Evolutionary conservation across 2,113 vertebrate genomes (phyloP), one percentile per base, ranked within the genome.

Genomic region (Hiodon tergisus): DNA sequence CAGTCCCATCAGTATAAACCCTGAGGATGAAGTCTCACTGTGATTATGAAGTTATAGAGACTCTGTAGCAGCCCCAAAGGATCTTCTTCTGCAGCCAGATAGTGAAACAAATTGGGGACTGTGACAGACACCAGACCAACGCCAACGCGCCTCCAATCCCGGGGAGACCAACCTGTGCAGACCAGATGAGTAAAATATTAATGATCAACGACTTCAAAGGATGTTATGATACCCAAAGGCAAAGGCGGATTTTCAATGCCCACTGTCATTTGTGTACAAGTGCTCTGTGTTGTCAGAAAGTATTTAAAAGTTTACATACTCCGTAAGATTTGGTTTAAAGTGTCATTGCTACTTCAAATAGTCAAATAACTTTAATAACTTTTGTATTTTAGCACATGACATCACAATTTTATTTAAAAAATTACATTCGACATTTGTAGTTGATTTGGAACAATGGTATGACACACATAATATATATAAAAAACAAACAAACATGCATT

Each of bases 111-210:
- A 76, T 71, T 70, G 75, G 75, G 31, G 67, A 55, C 48, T 61
- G 16, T 76, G 75, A 76, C 75, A 76, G 67, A 76, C 67, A 63
- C 61, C n/a, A 61, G 68, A 70, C 48, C 63, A 50, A 63, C 62
- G 68, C 52, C 74, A 69, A 61, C 51, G 47, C 55, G 17, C 63
- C 50, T 9, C 16, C 16, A 31, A 52, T n/a, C 74, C 66, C 74
- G 51, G 31, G 57, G 67, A 61, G 74, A 69, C 66, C 66, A 61
- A 76, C 67, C 74, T 76, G 74, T 61, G 55, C 74, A 61, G 74
- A 67, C 66, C 60, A 69, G 48, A 67, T 74, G 57, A 76, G 59
- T 76, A 71, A 76, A 76, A 76, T 76, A 71, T 76, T 76, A 76
- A 76, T 76, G 74, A 76, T 71, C 59, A 62, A 69, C 71, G 67